Evolutionary conservation across 2,113 vertebrate species (phyloP).

Genomic region (Turnix velox): DNA sequence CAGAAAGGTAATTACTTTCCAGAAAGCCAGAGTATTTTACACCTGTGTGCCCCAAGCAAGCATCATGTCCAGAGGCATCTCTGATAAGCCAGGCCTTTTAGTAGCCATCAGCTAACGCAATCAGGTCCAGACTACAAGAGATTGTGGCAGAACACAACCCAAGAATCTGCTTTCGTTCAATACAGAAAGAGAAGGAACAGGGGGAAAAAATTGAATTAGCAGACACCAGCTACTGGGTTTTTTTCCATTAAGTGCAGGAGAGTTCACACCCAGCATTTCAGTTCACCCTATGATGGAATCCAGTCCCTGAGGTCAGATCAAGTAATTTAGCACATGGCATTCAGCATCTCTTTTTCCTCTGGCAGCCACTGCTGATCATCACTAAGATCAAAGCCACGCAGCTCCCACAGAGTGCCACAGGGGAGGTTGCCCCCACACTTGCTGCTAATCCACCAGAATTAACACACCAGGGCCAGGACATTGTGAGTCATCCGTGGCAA

Average conservation of each 20-base stretch:
- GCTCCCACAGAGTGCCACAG: neutral
- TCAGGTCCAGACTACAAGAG: neutral
- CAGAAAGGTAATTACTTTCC: neutral
- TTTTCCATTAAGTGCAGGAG: neutral
- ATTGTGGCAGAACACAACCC: rapidly evolving
- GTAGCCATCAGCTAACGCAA: neutral
- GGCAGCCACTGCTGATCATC: neutral
- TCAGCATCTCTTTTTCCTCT: neutral
- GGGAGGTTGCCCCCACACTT: neutral
- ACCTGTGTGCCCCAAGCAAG: neutral
- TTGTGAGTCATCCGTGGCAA: neutral
- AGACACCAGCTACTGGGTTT: neutral
- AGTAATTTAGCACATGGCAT: neutral
- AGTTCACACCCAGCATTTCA: rapidly evolving
- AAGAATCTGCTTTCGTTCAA: neutral
- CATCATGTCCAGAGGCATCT: neutral
- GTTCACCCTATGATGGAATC: neutral
- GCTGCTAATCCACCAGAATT: neutral
- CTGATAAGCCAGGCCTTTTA: neutral
- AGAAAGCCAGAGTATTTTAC: neutral
- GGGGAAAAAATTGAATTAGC: rapidly evolving
- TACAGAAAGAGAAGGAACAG: neutral
- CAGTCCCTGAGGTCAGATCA: neutral
- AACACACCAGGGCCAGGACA: rapidly evolving
- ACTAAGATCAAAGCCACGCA: neutral